Conservation (phyloP, 2,888 invertebrate species). For the Venustoraphidia nigricollis region DNA sequence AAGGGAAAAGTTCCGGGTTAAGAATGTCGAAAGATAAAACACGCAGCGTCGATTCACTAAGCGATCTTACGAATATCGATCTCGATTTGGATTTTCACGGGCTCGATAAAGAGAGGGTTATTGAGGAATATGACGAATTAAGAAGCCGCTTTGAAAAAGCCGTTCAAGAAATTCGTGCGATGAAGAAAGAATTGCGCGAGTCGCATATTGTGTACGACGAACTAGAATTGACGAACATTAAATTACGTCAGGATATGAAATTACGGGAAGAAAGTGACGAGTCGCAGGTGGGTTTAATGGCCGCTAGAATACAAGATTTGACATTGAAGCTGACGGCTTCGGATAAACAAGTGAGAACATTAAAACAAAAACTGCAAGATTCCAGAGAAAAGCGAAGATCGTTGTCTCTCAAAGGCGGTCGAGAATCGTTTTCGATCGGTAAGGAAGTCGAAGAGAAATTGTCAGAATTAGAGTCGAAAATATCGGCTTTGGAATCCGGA, state of each 20-base stretch:
- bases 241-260: slow-evolving; percentile 56
- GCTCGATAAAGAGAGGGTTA: slow-evolving; percentile 58
- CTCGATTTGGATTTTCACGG: slow-evolving; percentile 57
- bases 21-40: slow-evolving; percentile 40
- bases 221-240: slow-evolving; percentile 62
- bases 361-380: slow-evolving; percentile 69
- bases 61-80: slow-evolving; percentile 67
- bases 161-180: slow-evolving; percentile 65
- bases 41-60: slow-evolving; percentile 60
- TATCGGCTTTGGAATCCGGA: slow-evolving; percentile 45
- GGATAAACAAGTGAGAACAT: slow-evolving; percentile 63
- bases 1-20: slow-evolving; percentile 34
- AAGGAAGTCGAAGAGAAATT: slow-evolving; percentile 77
- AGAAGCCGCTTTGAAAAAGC: slow-evolving; percentile 66
- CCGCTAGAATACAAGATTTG: slow-evolving; percentile 67
- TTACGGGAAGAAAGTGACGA: slow-evolving; percentile 44
- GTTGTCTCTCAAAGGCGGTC: slow-evolving; percentile 60
- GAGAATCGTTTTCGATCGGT: slow-evolving; percentile 63
- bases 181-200: slow-evolving; percentile 66
- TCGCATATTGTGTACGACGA: slow-evolving; percentile 68
- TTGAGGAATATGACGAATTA: slow-evolving; percentile 67
- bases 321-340: slow-evolving; percentile 66
- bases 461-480: slow-evolving; percentile 63
- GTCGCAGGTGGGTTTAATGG: slow-evolving; percentile 65
- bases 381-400: slow-evolving; percentile 65